A percentile compares a stretch with the other conserved stretches of the same genome.
phyloP scores from a whole-genome alignment of 2,797 vertebrate genomes.

The Anisognathus igniventris region DNA sequence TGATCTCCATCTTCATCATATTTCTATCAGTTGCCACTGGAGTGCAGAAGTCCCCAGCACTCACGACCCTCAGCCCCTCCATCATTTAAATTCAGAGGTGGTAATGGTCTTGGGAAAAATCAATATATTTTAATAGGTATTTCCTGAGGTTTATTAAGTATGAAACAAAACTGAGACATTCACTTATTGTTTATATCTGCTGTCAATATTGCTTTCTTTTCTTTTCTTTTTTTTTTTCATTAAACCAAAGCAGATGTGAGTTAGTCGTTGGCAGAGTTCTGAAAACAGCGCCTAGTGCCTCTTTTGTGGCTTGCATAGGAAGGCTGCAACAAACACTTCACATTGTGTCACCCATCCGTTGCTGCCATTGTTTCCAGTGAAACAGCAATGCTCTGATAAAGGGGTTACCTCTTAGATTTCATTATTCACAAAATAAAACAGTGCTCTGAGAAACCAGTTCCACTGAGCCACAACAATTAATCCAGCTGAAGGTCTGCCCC shows the following conservation, averaged over 20 bases:
- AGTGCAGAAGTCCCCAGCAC: not conserved
- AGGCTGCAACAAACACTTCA: not conserved
- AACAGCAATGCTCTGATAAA: not conserved
- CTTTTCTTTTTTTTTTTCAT: not conserved
- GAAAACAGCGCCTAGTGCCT: not conserved
- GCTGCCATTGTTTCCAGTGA: not conserved
- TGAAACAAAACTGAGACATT: not conserved
- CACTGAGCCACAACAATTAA: not conserved
- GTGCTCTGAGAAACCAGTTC: not conserved
- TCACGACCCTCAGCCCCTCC: not conserved
- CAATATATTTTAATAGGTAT: not conserved
- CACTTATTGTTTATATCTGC: not conserved
- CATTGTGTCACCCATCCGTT: not conserved
- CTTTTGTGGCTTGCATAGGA: not conserved
- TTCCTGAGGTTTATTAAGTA: constrained; percentile 25
- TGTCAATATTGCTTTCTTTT: not conserved
- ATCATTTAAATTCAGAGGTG: not conserved
- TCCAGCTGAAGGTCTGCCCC: not conserved
- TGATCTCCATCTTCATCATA: not conserved
- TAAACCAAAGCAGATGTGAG: constrained; percentile 14
- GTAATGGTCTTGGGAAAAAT: not conserved
- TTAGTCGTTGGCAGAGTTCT: not conserved
- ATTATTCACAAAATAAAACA: not conserved
- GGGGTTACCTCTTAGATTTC: not conserved
- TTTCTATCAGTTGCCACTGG: not conserved